A percentile compares a stretch with the other conserved stretches of the same genome.
These are phyloP conservation scores for Sparidentex hasta DNA, from an alignment of 2,797 vertebrate genomes.

Conservation along the genomic window DNA sequence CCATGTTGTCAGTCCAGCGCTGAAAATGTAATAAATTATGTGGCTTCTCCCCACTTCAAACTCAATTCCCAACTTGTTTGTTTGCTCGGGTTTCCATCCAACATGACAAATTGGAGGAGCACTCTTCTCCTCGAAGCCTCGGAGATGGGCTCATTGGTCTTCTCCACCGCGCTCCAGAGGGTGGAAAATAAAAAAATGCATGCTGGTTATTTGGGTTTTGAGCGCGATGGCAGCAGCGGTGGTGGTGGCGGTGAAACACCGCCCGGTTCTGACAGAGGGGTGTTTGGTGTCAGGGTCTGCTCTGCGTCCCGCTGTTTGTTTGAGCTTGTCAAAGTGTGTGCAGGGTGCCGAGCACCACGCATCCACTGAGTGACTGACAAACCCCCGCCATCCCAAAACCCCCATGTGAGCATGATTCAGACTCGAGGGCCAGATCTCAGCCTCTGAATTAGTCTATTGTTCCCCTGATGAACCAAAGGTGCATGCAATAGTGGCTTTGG, in stretches of 20 bases:
- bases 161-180: constrained; percentile 15
- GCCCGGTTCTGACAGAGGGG: constrained; percentile 43
- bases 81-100: constrained; percentile 65
- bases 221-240: constrained; percentile 5
- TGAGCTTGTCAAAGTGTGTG: constrained; percentile 79
- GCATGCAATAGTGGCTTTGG: constrained; percentile 35
- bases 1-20: constrained; percentile 49
- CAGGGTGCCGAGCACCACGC: constrained; percentile 34
- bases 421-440: constrained; percentile 52
- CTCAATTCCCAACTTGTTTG: constrained; percentile 69
- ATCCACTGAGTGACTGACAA: constrained; percentile 39
- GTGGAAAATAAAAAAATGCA: constrained; percentile 40
- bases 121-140: constrained; percentile 57
- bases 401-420: constrained; percentile 33
- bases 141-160: constrained; percentile 40
- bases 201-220: constrained; percentile 70
- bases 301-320: constrained; percentile 83
- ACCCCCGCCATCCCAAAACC: not conserved
- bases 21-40: constrained; percentile 63
- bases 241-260: constrained; percentile 5
- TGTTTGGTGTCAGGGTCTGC: constrained; percentile 79
- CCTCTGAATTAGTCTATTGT: constrained; percentile 79
- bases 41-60: constrained; percentile 76
- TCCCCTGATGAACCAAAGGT: constrained; percentile 60
- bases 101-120: constrained; percentile 69